Base-by-base conservation (phyloP, 30 jellyfish, hydroid and myxozoan genomes). In the Mastigias papua region DNA sequence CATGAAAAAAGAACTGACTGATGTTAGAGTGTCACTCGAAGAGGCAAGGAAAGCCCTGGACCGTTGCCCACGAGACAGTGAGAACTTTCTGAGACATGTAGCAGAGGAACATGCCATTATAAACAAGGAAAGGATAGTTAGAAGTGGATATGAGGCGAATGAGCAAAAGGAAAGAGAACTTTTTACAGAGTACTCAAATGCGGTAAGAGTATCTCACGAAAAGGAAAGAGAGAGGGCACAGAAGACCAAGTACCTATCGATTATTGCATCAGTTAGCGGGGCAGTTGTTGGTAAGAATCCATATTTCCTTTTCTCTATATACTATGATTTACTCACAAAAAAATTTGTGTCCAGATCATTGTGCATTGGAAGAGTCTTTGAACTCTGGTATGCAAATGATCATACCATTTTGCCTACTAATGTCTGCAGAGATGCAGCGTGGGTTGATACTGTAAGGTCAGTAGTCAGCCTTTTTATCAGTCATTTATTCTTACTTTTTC, bases 191-290 rank as follows among this genome's bases (percentile, higher is more conserved):
- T 94, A 72, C 60, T 89, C 99, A 30, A 74, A 94, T 64, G 94
- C 99, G 3, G 97, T 94, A 49, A 82, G 99, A 25, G 34, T 86
- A 21, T 94, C 99, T 23, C 99, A 94, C 54, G 99, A 94, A 60
- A 89, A 90, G 81, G 99, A 94, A 70, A 65, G 99, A 27, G 90
- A 89, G 50, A 71, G 97, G 46, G 97, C 95, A 13, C 97, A 94
- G 83, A 88, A 95, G 46, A 94, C 99, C 26, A 94, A 90, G 87
- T 94, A 94, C 58, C 89, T 97, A 96, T 94, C 99, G 21, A 81
- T 94, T 10, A 85, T 94, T 79, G 97, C 92, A 8, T 94, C 99
- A 20, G 60, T 89, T n/a, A 33, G 90, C 51, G 99, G 99, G 57
- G 88, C 99, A 7, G 71, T 94, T 19, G 64, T 89, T 7, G 99